Evolutionary conservation across 2,888 invertebrate genomes (phyloP), one percentile per base, ranked within the genome.

Genomic region (Boloria euphrosyne): DNA sequence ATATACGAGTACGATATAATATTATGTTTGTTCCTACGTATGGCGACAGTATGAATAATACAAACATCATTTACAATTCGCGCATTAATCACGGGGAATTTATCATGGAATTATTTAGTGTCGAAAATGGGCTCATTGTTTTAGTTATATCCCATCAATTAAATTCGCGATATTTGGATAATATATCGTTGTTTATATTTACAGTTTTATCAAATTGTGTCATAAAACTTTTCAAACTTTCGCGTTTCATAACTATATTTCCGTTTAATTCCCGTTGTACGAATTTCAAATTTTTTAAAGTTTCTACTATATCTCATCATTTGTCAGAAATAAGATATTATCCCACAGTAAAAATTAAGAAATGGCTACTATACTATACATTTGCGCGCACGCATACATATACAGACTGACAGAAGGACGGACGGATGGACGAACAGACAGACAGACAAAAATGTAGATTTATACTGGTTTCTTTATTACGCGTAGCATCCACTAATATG

Each of bases 91-190:
- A 62, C 62, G 65, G 38, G 13, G 57, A 62, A 69, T 67, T 69
- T 69, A 69, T 68, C 27, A 53, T 22, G 46, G 67, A 61, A 69
- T 65, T 67, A 69, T 71, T 67, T 69, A 65, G 67, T 70, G 62
- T 65, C 59, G 61, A 72, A 65, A 38, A 67, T 66, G 66, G 54
- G 58, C 27, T 58, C 51, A 47, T 69, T 71, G 66, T 70, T 70
- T 62, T 59, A 67, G 61, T 67, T 57, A 59, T 54, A 65, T 57
- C 55, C 22, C 59, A 60, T 54, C 65, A 67, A 70, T 70, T 67
- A 59, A 62, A 64, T 61, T 67, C 49, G 16, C 13, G 59, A 53
- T 57, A 66, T 66, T 66, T 52, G 52, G 16, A 57, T 66, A 17
- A n/a, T 13, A 51, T 14, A 6, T 27, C 22, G 43, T 61, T 13